Evolutionary conservation across 2,888 invertebrate genomes (phyloP).

Genomic region (Nymphalis urticae): DNA sequence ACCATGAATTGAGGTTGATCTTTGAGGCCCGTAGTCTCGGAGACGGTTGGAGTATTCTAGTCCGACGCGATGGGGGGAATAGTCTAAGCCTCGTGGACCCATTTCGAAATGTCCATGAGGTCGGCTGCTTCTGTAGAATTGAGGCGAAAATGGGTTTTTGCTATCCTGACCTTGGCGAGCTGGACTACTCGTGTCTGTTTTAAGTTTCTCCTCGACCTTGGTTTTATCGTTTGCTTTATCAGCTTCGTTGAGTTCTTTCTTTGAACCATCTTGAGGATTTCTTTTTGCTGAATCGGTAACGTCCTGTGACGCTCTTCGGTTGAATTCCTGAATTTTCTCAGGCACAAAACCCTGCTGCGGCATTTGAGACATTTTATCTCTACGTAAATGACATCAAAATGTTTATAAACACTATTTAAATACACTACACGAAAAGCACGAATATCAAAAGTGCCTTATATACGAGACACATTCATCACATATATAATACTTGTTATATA

Average conservation of each 20-base stretch:
- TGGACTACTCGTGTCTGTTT: slow-evolving; percentile 47
- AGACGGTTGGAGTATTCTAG: slow-evolving; percentile 68
- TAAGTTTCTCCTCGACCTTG: slow-evolving; percentile 50
- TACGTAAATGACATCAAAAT: slow-evolving; percentile 58
- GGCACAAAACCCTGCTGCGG: slow-evolving; percentile 72
- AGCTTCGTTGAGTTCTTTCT: slow-evolving; percentile 59
- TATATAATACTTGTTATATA: slow-evolving; percentile 45
- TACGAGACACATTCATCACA: slow-evolving; percentile 44
- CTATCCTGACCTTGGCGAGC: slow-evolving; percentile 57
- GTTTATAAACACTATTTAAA: slow-evolving; percentile 46
- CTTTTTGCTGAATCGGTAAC: slow-evolving; percentile 52
- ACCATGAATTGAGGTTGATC: slow-evolving; percentile 75
- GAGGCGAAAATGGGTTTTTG: slow-evolving; percentile 73
- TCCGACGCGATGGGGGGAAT: slow-evolving; percentile 74
- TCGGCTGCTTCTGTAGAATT: slow-evolving; percentile 65
- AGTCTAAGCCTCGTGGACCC: slow-evolving; percentile 75
- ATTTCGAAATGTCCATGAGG: slow-evolving; percentile 76
- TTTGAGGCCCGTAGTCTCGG: slow-evolving; percentile 71
- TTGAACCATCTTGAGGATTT: slow-evolving; percentile 44
- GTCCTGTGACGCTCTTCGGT: slow-evolving; percentile 70
- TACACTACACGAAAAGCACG: slow-evolving; percentile 57
- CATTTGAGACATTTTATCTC: slow-evolving; percentile 67
- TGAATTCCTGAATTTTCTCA: slow-evolving; percentile 73
- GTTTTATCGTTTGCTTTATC: slow-evolving; percentile 42
- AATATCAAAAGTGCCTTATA: slow-evolving; percentile 56